Evolutionary conservation across 2,888 invertebrate genomes (phyloP), one percentile per base, ranked within the genome.

Genomic region (Tyria jacobaeae): DNA sequence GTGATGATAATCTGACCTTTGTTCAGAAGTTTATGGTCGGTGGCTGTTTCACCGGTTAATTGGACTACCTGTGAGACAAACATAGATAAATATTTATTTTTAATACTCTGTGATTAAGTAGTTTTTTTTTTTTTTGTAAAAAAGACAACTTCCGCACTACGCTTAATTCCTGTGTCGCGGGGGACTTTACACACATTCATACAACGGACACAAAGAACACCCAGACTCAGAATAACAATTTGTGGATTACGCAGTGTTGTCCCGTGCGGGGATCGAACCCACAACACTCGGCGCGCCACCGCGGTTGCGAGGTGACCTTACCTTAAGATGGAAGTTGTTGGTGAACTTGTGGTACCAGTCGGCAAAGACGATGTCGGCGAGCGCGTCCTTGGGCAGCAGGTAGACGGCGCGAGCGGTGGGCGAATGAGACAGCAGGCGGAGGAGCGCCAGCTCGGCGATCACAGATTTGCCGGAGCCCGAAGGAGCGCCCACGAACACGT

Each of bases 1-100:
- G 98, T 97, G 68, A 99, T 96, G 49, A 99, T 97, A n/a, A 99
- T 96, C 88, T 99, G 98, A 0, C 98, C 99, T 86, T 98, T 97
- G 44, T 97, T 97, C 24, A 99, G 90, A 0, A 97, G 88, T 85
- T 99, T 99, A 78, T 99, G 95, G 91, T 99, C 99, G 0, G 99
- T 99, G 0, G 98, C 98, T 0, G 99, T 99, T 89, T 99, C 99
- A 0, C 99, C 99, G 0, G 99, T 99, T 60, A 99, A 87, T 55
- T 98, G 94, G 0, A 99, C 99, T 59, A 96, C 99, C 90, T 95
- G 78, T 0, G 4, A 35, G 15, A 4, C 0, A 21, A 9, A 47
- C 3, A 47, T 48, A n/a, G 6, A 24, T 1, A 15, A 6, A 9
- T 15, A 6, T 27, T 27, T 27, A 27, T 4, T 6, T 27, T 27